Conservation (phyloP, 2,113 vertebrate genomes). For the Silurus glanis region DNA sequence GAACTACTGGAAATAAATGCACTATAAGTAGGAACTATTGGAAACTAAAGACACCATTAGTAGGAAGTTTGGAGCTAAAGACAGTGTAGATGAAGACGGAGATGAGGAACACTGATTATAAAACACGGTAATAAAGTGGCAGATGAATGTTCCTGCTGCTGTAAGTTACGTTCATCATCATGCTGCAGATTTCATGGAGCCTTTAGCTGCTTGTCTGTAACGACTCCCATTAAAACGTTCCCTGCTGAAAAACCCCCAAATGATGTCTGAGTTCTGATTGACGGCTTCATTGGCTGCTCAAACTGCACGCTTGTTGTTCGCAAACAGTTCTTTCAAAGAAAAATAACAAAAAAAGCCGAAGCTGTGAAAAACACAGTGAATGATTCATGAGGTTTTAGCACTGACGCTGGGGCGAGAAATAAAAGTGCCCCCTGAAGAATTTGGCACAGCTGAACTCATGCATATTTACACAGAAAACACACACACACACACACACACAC, state of each 20-base stretch:
- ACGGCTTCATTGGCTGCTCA: neutral
- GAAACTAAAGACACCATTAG: too few species aligned
- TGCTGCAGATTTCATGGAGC: neutral
- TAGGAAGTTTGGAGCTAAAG: too few species aligned
- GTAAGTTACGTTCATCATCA: constrained; percentile 3
- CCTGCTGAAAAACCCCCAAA: neutral
- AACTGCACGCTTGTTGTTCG: neutral
- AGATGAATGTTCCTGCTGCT: neutral
- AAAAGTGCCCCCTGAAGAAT: constrained; percentile 16
- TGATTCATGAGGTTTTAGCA: constrained; percentile 13
- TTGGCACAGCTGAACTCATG: constrained; percentile 12
- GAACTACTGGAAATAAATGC: too few species aligned
- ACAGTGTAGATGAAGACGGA: too few species aligned
- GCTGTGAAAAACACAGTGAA: neutral
- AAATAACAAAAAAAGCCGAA: neutral
- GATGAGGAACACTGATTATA: too few species aligned
- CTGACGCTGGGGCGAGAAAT: neutral
- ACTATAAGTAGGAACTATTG: too few species aligned
- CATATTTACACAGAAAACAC: constrained; percentile 7
- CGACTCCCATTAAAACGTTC: neutral
- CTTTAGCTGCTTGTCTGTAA: constrained; percentile 6
- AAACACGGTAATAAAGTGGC: too few species aligned
- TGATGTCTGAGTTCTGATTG: neutral
- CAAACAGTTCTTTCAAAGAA: neutral
- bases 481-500: neutral